Conservation (phyloP, 2,797 vertebrate genomes). For the Macropodus opercularis region DNA sequence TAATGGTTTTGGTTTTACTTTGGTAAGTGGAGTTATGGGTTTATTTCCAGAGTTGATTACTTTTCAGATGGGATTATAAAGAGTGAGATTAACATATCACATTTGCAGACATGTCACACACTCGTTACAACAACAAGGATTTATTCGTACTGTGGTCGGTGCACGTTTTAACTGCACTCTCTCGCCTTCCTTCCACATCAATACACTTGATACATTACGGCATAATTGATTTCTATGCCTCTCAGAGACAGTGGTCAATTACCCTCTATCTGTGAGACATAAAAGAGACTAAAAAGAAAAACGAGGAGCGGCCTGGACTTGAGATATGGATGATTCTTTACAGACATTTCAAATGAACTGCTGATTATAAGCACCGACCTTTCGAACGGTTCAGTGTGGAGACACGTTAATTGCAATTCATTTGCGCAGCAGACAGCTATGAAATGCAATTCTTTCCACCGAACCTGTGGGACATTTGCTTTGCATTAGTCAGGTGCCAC, state of each 20-base stretch:
- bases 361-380: slow-evolving; percentile 73
- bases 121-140: slow-evolving; percentile 43
- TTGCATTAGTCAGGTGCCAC: slow-evolving; percentile 63
- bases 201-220: slow-evolving; percentile 68
- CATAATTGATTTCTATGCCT: slow-evolving; percentile 73
- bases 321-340: slow-evolving; percentile 71
- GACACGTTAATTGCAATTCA: slow-evolving; percentile 72
- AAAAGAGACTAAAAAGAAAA: slow-evolving; percentile 63
- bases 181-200: slow-evolving; percentile 56
- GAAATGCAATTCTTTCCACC: slow-evolving; percentile 70
- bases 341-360: slow-evolving; percentile 74
- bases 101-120: slow-evolving; percentile 45
- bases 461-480: slow-evolving; percentile 66
- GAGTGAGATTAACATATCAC: slow-evolving; percentile 43
- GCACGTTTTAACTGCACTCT: slow-evolving; percentile 56
- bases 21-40: slow-evolving; percentile 14
- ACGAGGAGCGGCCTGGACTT: slow-evolving; percentile 59
- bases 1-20: slow-evolving; percentile 31
- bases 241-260: slow-evolving; percentile 72
- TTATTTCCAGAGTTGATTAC: slow-evolving; percentile 34
- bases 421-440: slow-evolving; percentile 60
- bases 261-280: slow-evolving; percentile 66
- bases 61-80: slow-evolving; percentile 38
- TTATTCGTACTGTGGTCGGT: slow-evolving; percentile 41
- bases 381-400: slow-evolving; percentile 61